These are phyloP conservation scores for Percina caprodes DNA, from an alignment of 2,113 vertebrate genomes.

Conservation along the genomic window DNA sequence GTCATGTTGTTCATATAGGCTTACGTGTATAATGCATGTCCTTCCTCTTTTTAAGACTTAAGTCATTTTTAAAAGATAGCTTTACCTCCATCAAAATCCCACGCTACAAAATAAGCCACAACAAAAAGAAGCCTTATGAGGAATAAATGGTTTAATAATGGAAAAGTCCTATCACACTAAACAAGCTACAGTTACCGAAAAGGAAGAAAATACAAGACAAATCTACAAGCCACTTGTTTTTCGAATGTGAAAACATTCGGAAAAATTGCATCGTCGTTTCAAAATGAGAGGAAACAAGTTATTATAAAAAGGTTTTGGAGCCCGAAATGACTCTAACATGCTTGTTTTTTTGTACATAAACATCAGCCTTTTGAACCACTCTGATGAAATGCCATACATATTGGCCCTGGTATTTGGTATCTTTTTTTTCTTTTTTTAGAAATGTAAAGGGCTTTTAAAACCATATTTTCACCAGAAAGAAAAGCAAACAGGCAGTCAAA, in stretches of 20 bases:
- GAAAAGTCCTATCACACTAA: slow-evolving; percentile 69
- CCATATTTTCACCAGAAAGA: neutral
- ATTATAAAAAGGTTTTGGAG: slow-evolving; percentile 56
- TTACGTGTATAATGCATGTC: too few relatives aligned
- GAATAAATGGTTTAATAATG: slow-evolving; percentile 79
- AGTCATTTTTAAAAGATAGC: neutral
- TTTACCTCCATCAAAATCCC: neutral
- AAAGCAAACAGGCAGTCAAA: slow-evolving; percentile 4
- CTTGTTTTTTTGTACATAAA: slow-evolving; percentile 20
- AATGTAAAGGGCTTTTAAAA: slow-evolving; percentile 39
- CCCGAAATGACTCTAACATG: slow-evolving; percentile 60
- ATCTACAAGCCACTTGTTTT: slow-evolving; percentile 71
- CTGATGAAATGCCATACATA: slow-evolving; percentile 6
- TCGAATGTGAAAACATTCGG: slow-evolving; percentile 69
- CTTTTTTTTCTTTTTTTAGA: slow-evolving; percentile 1
- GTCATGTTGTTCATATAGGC: neutral
- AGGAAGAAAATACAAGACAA: slow-evolving; percentile 66
- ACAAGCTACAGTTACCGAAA: slow-evolving; percentile 77
- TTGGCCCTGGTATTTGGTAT: neutral
- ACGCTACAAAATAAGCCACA: neutral
- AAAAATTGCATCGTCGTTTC: slow-evolving; percentile 72
- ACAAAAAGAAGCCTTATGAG: slow-evolving; percentile 1
- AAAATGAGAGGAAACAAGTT: slow-evolving; percentile 69
- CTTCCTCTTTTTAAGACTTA: neutral
- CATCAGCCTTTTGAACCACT: slow-evolving; percentile 43